Conservation (phyloP, 2,113 vertebrate genomes). For the Ameiurus melas region DNA sequence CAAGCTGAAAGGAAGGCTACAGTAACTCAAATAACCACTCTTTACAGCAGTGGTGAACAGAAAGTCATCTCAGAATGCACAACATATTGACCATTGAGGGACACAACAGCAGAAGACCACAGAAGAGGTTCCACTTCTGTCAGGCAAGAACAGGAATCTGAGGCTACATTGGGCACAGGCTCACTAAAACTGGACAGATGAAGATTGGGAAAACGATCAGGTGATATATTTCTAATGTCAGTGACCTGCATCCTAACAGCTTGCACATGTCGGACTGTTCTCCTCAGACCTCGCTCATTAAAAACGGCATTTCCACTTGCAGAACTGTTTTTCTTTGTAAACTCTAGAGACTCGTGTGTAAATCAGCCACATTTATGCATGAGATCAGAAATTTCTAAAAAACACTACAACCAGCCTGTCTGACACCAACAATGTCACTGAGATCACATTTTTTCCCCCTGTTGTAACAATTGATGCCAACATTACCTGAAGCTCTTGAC, state of each 20-base stretch:
- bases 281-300: too few relatives aligned
- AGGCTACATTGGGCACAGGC: background rate
- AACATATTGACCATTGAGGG: background rate
- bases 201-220: background rate
- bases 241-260: background rate
- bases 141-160: too few relatives aligned
- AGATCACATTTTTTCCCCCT: background rate
- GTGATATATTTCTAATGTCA: too few relatives aligned
- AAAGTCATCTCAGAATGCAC: background rate
- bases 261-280: background rate
- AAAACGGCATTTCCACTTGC: background rate
- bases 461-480: too few relatives aligned
- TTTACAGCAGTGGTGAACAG: background rate
- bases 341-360: background rate
- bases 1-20: background rate
- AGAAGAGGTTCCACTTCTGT: too few relatives aligned
- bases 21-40: background rate
- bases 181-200: background rate
- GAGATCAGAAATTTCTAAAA: background rate
- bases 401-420: background rate
- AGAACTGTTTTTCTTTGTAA: background rate
- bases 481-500: background rate
- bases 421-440: background rate
- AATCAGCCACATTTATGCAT: background rate
- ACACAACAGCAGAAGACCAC: background rate